A percentile compares a stretch with the other conserved stretches of the same genome.
Conservation (phyloP, 2,888 invertebrate species). For the Papilio protenor region DNA sequence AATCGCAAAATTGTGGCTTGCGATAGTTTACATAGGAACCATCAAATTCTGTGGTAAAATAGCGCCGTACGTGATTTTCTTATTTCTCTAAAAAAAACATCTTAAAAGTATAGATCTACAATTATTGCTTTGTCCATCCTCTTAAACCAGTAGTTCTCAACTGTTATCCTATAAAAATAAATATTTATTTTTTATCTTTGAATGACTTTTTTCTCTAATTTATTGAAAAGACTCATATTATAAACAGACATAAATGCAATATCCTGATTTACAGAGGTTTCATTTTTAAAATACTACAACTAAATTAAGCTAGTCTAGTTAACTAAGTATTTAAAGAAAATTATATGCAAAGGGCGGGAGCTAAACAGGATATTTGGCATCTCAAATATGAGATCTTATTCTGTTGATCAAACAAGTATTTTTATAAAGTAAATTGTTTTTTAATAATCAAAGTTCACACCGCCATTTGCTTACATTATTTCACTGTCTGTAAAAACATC, state of each 20-base stretch:
- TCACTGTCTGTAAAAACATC: not conserved
- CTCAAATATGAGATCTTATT: constrained; percentile 19
- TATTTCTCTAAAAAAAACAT: not conserved
- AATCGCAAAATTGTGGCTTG: too few relatives aligned
- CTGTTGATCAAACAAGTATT: not conserved
- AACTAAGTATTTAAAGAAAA: not conserved
- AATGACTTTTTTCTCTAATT: not conserved
- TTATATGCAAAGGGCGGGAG: constrained; percentile 17
- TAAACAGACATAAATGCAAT: not conserved
- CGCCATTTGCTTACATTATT: constrained; percentile 3
- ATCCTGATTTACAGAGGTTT: not conserved
- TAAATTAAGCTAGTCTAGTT: not conserved
- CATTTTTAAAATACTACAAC: not conserved
- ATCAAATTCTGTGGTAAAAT: not conserved
- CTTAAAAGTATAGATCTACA: not conserved
- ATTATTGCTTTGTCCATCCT: not conserved
- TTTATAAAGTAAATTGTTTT: constrained; percentile 8
- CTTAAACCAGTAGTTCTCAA: not conserved
- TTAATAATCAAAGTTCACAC: not conserved
- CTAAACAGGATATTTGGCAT: constrained; percentile 24
- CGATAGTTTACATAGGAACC: too few relatives aligned
- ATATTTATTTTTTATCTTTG: too few relatives aligned
- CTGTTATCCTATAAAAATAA: not conserved
- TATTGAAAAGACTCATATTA: not conserved
- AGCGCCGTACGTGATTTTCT: not conserved